Base-by-base conservation (phyloP, 2,888 invertebrate genomes). In the Microplitis deprimator region DNA sequence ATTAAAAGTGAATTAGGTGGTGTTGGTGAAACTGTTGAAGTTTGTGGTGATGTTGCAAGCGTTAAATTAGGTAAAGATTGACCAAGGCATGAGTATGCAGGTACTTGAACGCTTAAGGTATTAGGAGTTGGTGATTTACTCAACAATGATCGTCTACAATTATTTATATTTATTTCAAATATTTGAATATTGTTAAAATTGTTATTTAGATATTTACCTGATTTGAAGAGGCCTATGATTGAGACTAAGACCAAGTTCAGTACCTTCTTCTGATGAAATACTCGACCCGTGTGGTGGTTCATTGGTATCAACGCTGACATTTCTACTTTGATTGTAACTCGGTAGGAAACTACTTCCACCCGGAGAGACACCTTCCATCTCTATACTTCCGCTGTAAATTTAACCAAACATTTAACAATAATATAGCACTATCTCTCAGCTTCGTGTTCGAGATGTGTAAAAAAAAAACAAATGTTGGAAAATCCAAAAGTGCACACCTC, bases 31-130 rank as follows among this genome's bases (percentile, higher is more conserved):
- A 89, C 89, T 13, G 89, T 89, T 20, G 89, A 89, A 7, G 89
- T 89, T 82, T 89, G 89, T 39, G 89, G 90, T 64, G 90, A 89
- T 16, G 90, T 89, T 7, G 90, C 89, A 67, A 89, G 82, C 20
- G 92, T 92, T 75, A 96, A 91, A 87, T 96, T 96, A 2, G 96
- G 96, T 84, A 96, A 90, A 86, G 96, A 96, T 89, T 96, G 96
- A 41, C 96, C 95, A 72, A 95, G 91, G 76, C 92, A 92, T 84
- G 93, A 92, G 87, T 91, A 90, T 78, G 90, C 90, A 39, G 92
- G 90, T 5, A 95, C 94, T 86, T 95, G 94, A 77, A 96, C 95
- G 69, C 94, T 94, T 80, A 96, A 90, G 0, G 95, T 94, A 87
- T 95, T 95, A 41, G 94, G 93, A 59, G 94, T 93, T 81, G 91